phyloP scores from a whole-genome alignment of 2,888 invertebrate genomes.

The Blera fallax region DNA sequence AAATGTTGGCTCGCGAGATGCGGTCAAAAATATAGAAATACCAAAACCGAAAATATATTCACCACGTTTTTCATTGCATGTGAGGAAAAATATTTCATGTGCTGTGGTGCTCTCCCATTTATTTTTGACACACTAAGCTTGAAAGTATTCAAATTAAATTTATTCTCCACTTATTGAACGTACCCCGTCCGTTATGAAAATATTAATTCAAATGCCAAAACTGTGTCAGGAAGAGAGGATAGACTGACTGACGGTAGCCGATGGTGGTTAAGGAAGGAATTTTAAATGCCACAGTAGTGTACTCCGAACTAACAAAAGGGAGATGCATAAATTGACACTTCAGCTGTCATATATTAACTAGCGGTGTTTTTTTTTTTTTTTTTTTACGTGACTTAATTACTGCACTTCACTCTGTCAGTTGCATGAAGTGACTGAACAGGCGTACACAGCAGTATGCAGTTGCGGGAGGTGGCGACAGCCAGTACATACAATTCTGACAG shows the following conservation, averaged over 20 bases:
- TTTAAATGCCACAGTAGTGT: constrained; percentile 12
- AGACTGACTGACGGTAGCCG: constrained; percentile 18
- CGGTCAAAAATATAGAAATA: constrained; percentile 28
- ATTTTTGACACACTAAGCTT: constrained; percentile 40
- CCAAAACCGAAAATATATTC: not conserved
- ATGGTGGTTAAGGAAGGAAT: constrained; percentile 24
- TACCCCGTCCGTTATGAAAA: constrained; percentile 5
- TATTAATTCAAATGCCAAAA: constrained; percentile 27
- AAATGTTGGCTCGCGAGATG: constrained; percentile 39
- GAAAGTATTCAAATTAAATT: constrained; percentile 49
- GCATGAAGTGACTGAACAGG: constrained; percentile 17
- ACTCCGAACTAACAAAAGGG: constrained; percentile 4
- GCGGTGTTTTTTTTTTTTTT: not conserved
- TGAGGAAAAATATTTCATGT: not conserved
- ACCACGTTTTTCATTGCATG: constrained; percentile 4
- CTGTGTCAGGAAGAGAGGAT: not conserved
- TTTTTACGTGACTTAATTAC: constrained; percentile 50
- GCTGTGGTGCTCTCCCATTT: not conserved
- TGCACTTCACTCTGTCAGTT: not conserved
- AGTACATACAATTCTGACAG: constrained; percentile 39
- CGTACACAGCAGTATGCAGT: not conserved
- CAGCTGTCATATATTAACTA: constrained; percentile 46
- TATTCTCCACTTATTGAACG: constrained; percentile 22
- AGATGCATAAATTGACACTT: constrained; percentile 55
- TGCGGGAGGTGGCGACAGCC: constrained; percentile 47